Conservation (phyloP, 2,113 vertebrate genomes). For the Oceanodroma tethys region DNA sequence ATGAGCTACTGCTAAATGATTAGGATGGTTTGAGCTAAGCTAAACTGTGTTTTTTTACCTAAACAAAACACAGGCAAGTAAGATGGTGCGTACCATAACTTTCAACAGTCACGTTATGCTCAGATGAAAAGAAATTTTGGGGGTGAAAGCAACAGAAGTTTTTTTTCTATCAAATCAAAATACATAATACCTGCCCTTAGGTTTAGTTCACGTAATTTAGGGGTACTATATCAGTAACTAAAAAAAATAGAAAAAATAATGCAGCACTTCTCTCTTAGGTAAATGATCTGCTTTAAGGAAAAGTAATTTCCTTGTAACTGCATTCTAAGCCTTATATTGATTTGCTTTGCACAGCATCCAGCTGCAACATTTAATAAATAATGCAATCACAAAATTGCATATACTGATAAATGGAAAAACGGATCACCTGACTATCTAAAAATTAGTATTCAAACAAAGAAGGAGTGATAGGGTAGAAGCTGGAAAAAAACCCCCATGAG, state of each 20-base stretch:
- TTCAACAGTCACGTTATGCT: neutral
- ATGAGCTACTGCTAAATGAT: neutral
- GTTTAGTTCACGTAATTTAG: neutral
- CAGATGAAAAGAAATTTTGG: neutral
- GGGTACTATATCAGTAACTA: neutral
- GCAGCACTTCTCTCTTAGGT: neutral
- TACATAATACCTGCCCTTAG: neutral
- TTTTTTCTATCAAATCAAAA: neutral
- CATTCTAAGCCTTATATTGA: neutral
- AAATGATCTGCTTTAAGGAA: neutral
- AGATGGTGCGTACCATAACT: neutral
- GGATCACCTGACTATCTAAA: neutral
- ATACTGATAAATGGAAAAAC: neutral
- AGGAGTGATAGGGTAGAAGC: neutral
- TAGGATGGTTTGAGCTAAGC: neutral
- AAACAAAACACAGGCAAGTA: neutral
- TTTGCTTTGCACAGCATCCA: neutral
- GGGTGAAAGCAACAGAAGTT: neutral
- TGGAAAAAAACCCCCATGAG: rapidly evolving
- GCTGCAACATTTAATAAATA: neutral
- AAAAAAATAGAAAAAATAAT: neutral
- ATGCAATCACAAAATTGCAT: neutral
- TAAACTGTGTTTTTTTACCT: neutral
- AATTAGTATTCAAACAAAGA: neutral
- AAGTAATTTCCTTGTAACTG: neutral